A percentile compares a stretch with the other conserved stretches of the same genome.
phyloP scores from a whole-genome alignment of 35 echinoderm and acorn worm genomes.

The Anneissia japonica region DNA sequence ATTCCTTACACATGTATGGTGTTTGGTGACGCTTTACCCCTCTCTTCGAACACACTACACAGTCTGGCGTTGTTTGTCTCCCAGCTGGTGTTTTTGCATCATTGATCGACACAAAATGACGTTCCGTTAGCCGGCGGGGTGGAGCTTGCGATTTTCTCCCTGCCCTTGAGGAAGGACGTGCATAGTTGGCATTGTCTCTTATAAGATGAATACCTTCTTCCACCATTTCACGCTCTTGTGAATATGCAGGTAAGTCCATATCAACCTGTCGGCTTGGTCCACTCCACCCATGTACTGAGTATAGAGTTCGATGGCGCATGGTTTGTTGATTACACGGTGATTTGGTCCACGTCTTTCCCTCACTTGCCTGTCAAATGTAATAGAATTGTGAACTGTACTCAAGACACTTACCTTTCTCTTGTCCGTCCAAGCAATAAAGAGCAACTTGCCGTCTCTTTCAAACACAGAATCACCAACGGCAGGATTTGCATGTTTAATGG shows the following conservation, averaged over 20 bases:
- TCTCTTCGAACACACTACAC: conserved; percentile 20
- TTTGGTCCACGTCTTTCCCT: neutral
- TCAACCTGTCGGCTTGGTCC: conserved; percentile 35
- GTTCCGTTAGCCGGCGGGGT: neutral
- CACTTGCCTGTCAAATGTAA: conserved; percentile 23
- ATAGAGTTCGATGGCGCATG: conserved; percentile 54
- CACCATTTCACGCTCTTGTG: conserved; percentile 59
- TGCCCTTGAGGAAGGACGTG: neutral
- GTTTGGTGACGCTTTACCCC: neutral
- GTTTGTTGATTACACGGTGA: conserved; percentile 5
- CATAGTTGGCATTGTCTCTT: too few species aligned
- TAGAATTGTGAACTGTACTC: conserved; percentile 23
- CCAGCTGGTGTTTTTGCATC: neutral
- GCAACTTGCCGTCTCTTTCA: neutral
- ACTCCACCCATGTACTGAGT: conserved; percentile 68
- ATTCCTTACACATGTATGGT: neutral
- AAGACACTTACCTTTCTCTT: conserved; percentile 18
- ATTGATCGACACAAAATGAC: conserved; percentile 8
- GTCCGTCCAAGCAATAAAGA: conserved; percentile 16
- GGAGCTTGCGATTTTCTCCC: neutral
- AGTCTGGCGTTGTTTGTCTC: neutral
- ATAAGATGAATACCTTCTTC: conserved; percentile 30
- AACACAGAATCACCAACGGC: neutral
- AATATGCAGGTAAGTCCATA: conserved; percentile 41
- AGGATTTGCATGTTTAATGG: conserved; percentile 3